phyloP scores from a whole-genome alignment of 2,797 vertebrate genomes.

The Rhynchotus rufescens region DNA sequence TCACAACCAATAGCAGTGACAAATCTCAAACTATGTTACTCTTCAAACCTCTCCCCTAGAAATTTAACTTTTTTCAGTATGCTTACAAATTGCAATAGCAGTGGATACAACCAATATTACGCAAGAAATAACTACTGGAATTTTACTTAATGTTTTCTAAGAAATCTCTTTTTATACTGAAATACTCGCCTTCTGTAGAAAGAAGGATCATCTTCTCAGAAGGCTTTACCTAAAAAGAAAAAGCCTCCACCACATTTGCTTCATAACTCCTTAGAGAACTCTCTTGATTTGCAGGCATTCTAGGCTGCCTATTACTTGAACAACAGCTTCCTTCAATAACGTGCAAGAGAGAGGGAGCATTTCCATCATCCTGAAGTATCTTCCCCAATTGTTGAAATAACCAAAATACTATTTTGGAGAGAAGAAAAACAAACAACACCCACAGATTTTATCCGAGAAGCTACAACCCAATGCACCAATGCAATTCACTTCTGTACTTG shows the following conservation, averaged over 20 bases:
- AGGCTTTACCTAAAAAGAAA: not conserved
- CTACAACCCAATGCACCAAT: not conserved
- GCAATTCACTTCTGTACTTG: not conserved
- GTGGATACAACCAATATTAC: not conserved
- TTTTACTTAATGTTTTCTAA: not conserved
- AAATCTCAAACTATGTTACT: not conserved
- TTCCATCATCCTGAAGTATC: not conserved
- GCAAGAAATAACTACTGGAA: not conserved
- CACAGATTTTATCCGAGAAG: not conserved
- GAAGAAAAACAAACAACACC: not conserved
- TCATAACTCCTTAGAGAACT: not conserved
- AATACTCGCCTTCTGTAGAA: not conserved
- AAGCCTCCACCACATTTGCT: not conserved
- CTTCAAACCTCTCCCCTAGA: not conserved
- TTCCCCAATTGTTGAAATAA: not conserved
- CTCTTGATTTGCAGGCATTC: not conserved
- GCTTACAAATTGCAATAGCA: not conserved
- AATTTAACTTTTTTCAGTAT: not conserved
- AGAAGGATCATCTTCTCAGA: not conserved
- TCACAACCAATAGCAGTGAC: not conserved
- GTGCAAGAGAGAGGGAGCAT: not conserved
- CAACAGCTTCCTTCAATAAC: not conserved
- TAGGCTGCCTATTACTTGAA: not conserved
- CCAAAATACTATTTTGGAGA: not conserved
- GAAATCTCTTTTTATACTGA: not conserved